Percentiles rank a stretch among this genome's conserved stretches.
phyloP scores from a whole-genome alignment of 2,888 invertebrate species.

The Drosophila tripunctata region DNA sequence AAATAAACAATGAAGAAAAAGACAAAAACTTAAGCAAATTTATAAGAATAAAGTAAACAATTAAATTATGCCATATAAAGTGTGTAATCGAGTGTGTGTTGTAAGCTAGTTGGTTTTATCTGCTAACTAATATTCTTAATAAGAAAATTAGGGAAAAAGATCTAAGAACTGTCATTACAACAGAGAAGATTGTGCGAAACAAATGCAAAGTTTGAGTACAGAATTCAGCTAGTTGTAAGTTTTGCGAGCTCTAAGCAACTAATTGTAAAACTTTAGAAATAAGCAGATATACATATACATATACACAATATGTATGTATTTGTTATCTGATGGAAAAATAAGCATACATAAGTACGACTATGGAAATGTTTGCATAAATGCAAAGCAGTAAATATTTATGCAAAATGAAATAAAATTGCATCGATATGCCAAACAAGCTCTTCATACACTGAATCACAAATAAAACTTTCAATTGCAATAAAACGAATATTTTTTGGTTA shows the following conservation, averaged over 20 bases:
- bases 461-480: conserved; percentile 36
- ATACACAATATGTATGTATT: conserved; percentile 1
- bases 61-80: conserved; percentile 22
- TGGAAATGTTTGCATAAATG: conserved; percentile 59
- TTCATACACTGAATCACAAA: conserved; percentile 17
- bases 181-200: neutral
- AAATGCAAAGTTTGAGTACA: conserved; percentile 2
- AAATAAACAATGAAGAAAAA: conserved; percentile 3
- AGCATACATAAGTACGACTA: too few relatives aligned
- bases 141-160: conserved; percentile 9
- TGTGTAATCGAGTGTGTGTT: conserved; percentile 65
- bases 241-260: conserved; percentile 72
- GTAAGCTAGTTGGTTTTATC: conserved; percentile 74
- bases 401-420: conserved; percentile 54
- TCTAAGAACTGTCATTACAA: neutral
- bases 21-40: conserved; percentile 19
- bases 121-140: conserved; percentile 40
- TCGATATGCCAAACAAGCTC: conserved; percentile 29
- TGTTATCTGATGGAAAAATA: conserved; percentile 24
- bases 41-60: conserved; percentile 17
- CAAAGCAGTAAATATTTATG: conserved; percentile 72
- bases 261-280: conserved; percentile 48
- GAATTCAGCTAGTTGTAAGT: conserved; percentile 56
- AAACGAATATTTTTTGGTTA: conserved; percentile 33
- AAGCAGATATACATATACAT: conserved; percentile 26